A percentile compares a stretch with the other conserved stretches of the same genome.
phyloP scores from a whole-genome alignment of 2,113 vertebrate genomes.

The Hemichromis elongatus region DNA sequence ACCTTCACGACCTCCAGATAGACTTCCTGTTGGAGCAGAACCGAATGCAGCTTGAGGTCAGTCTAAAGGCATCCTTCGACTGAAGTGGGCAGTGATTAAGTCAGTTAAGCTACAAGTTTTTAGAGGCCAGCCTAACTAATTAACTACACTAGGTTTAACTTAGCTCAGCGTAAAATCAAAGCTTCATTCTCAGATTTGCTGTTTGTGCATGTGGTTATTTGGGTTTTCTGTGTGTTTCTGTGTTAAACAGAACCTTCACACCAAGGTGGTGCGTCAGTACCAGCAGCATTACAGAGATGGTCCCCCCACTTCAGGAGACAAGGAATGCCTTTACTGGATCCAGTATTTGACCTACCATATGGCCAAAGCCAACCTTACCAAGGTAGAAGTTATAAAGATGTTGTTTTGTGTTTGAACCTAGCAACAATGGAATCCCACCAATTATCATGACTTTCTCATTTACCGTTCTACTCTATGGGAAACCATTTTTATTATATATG shows the following conservation, averaged over 20 bases:
- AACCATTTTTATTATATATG: background rate
- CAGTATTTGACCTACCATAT: conserved; percentile 89
- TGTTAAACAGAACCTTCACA: conserved; percentile 80
- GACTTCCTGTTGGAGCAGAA: conserved; percentile 94
- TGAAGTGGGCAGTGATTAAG: background rate
- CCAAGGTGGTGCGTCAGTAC: conserved; percentile 87
- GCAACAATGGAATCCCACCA: background rate
- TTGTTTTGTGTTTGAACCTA: background rate
- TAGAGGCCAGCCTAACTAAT: background rate
- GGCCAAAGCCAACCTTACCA: conserved; percentile 83
- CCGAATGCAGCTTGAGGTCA: conserved; percentile 79
- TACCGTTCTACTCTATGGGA: background rate
- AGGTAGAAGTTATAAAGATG: conserved; percentile 71
- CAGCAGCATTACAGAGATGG: conserved; percentile 72
- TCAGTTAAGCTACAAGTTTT: background rate
- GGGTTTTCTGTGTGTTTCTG: background rate
- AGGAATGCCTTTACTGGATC: conserved; percentile 91
- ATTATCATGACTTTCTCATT: background rate
- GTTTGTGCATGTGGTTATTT: background rate
- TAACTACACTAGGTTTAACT: background rate
- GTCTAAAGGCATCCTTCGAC: background rate
- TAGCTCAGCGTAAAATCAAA: background rate
- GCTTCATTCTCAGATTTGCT: background rate
- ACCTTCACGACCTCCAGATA: conserved; percentile 94
- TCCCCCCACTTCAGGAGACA: conserved; percentile 74